Conservation (phyloP, 2,888 invertebrate genomes). For the Crematogaster levior region DNA sequence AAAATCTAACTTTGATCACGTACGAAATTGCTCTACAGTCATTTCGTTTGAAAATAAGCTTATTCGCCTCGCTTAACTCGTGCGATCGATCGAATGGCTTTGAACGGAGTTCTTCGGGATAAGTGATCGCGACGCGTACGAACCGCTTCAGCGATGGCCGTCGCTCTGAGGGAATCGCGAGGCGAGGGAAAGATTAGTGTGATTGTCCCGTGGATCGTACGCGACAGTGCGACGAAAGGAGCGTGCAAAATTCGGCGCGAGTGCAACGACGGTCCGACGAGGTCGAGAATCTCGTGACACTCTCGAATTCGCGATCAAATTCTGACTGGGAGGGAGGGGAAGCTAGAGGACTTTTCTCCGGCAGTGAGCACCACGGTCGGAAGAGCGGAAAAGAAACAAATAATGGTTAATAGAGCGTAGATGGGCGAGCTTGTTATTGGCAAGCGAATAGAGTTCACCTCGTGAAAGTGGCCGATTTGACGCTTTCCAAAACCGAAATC, state of each 20-base stretch:
- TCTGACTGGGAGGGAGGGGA: not conserved
- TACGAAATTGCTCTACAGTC: slow-evolving; percentile 7
- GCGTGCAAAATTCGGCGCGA: slow-evolving; percentile 38
- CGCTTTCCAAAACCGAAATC: slow-evolving; percentile 75
- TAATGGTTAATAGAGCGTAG: slow-evolving; percentile 32
- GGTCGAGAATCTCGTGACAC: slow-evolving; percentile 36
- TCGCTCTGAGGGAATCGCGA: not conserved
- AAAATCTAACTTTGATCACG: not conserved
- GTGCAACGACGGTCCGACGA: slow-evolving; percentile 32
- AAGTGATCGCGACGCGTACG: slow-evolving; percentile 32
- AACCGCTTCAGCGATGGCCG: slow-evolving; percentile 39
- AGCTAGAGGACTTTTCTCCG: not conserved
- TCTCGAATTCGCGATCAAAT: not conserved
- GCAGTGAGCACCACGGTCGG: too few species aligned
- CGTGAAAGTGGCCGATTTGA: slow-evolving; percentile 70
- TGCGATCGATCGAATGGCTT: slow-evolving; percentile 11
- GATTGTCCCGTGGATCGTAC: slow-evolving; percentile 23
- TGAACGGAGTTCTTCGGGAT: not conserved
- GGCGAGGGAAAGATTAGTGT: slow-evolving; percentile 11
- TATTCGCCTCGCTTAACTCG: slow-evolving; percentile 27
- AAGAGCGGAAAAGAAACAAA: slow-evolving; percentile 4
- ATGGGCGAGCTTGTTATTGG: slow-evolving; percentile 37
- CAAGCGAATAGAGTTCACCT: slow-evolving; percentile 52
- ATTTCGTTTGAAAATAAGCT: slow-evolving; percentile 21
- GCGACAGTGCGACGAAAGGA: slow-evolving; percentile 18